Evolutionary conservation across 2,113 vertebrate genomes (phyloP).

Genomic region (Coptodon bakossiorum): DNA sequence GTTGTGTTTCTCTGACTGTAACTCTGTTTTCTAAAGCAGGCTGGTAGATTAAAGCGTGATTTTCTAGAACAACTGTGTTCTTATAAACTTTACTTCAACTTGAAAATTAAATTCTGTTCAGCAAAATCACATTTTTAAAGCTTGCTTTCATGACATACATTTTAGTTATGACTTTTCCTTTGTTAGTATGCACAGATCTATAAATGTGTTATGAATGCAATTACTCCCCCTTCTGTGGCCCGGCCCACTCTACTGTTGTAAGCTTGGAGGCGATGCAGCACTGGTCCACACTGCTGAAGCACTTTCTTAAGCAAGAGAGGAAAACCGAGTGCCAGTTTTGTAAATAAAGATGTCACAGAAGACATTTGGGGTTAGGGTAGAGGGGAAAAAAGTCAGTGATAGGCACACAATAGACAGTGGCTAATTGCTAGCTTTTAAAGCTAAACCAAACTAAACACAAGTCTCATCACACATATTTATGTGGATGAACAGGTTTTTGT

Average conservation of each 20-base stretch:
- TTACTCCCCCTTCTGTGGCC: not conserved
- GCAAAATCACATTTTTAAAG: not conserved
- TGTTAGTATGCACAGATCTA: not conserved
- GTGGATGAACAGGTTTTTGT: not conserved
- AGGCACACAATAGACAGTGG: not conserved
- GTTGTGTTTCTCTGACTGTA: not conserved
- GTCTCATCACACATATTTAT: not conserved
- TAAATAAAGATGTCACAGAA: not conserved
- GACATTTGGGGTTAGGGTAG: not conserved
- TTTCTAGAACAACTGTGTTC: slow-evolving; percentile 17
- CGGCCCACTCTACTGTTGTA: not conserved
- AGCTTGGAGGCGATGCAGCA: not conserved
- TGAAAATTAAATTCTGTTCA: not conserved
- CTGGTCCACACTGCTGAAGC: not conserved
- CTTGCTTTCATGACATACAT: not conserved
- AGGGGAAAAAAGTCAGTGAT: not conserved
- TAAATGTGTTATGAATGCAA: not conserved
- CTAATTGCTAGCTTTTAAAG: no score
- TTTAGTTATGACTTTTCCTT: not conserved
- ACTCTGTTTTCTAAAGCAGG: not conserved
- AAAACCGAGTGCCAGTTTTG: not conserved
- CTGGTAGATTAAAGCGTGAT: slow-evolving; percentile 15
- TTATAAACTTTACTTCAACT: slow-evolving; percentile 24
- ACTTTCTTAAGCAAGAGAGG: not conserved
- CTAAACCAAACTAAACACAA: not conserved